Evolutionary conservation across 2,113 vertebrate genomes (phyloP).

Genomic region (Sinosuthora webbiana): DNA sequence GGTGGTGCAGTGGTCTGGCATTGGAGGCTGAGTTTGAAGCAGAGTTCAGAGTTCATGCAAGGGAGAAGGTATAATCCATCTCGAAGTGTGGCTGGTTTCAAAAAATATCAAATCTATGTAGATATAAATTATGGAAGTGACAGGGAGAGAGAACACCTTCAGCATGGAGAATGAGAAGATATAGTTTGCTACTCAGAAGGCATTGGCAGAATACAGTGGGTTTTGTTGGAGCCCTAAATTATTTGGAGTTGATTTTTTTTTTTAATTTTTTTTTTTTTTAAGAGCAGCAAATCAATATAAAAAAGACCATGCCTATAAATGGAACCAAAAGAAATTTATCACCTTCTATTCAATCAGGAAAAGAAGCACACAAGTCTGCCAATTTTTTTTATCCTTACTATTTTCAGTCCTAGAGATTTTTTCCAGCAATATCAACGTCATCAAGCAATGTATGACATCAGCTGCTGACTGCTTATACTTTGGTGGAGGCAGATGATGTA

Average conservation of each 20-base stretch:
- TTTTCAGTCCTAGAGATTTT: neutral
- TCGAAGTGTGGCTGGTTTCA: neutral
- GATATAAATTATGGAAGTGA: neutral
- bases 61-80: neutral
- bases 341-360: neutral
- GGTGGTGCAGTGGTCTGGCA: neutral
- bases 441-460: neutral
- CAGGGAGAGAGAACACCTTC: neutral
- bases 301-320: constrained; percentile 1
- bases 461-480: neutral
- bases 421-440: neutral
- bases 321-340: neutral
- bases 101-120: neutral
- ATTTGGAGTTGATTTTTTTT: neutral
- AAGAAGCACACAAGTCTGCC: neutral
- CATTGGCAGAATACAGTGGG: neutral
- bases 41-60: neutral
- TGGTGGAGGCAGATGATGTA: neutral
- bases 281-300: neutral
- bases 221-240: neutral
- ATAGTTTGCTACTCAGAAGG: neutral
- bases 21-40: neutral
- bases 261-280: neutral
- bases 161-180: neutral
- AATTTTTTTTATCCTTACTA: neutral